Base-by-base conservation (phyloP, 2,888 invertebrate genomes). In the Hemithea aestivaria region DNA sequence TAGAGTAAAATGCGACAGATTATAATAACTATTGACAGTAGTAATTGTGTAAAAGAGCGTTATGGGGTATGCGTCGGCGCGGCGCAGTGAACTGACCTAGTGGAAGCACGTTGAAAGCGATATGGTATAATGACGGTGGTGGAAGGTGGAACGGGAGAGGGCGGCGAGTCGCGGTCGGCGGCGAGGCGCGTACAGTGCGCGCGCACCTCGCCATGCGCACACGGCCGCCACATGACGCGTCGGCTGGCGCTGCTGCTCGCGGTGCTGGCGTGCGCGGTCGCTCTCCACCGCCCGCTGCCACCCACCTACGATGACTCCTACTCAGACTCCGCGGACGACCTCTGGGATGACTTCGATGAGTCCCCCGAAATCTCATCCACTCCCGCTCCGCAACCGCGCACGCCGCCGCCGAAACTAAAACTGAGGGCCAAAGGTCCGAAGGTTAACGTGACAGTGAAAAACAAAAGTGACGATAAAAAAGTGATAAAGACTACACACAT, bases 161-260 rank as follows among this genome's bases (percentile, higher is more conserved):
- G 25, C 11, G 20, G 38, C 53, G 56, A 53, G 58, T 52, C 58
- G 52, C 41, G 53, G 51, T 61, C 45, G 58, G 51, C 51, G 58
- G 55, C 46, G 50, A 54, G 56, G 53, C 58, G 63, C 53, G 67
- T 79, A 84, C 67, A 84, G 84, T 80, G 84, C 85, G 67, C 80
- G 75, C 76, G 85, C 87, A 78, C 77, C 80, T 76, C 87, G 87
- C 74, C 87, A 87, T 83, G 87, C 80, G 71, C 81, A 84, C 80
- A 83, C 85, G 76, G 67, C 64, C 72, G 69, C 62, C 79, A 65
- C 77, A 87, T 85, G 85, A 83, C 83, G 85, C 85, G 82, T 80
- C 83, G 81, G 77, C 73, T 82, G 84, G 76, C 83, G 87, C 85
- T 83, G 87, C 85, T 83, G 81, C 81, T 79, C 51, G 79, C 67